Evolutionary conservation across 1,140 invertebrate genomes (phyloP).

Genomic region (Penaeus vannamei): DNA sequence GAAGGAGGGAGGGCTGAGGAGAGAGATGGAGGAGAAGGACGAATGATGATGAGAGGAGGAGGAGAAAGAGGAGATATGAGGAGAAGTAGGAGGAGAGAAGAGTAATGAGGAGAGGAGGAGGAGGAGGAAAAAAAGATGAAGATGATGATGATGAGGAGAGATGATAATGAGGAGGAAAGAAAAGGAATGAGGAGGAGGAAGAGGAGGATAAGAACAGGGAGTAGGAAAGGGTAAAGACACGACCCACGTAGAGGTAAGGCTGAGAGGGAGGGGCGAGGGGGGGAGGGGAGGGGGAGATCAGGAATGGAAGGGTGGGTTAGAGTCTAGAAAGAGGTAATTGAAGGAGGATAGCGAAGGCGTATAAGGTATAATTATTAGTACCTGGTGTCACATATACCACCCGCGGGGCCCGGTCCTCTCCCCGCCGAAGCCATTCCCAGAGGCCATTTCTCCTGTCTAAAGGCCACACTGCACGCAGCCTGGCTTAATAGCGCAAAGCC

Average conservation of each 20-base stretch:
- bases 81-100: too few relatives aligned
- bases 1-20: too few relatives aligned
- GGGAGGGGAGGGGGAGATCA: not conserved
- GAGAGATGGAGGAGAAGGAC: not conserved
- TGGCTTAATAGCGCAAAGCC: too few relatives aligned
- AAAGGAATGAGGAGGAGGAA: not conserved
- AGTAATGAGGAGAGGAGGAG: too few relatives aligned
- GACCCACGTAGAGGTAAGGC: not conserved
- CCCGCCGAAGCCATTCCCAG: conserved; percentile 4
- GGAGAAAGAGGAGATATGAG: not conserved
- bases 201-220: not conserved
- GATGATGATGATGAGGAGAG: too few relatives aligned
- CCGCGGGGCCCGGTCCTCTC: conserved; percentile 1
- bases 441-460: not conserved
- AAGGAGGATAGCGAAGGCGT: conserved; percentile 12
- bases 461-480: not conserved
- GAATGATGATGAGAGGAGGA: too few relatives aligned
- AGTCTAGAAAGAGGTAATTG: not conserved
- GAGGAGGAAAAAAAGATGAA: too few relatives aligned
- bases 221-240: not conserved
- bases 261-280: not conserved
- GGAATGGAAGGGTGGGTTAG: not conserved
- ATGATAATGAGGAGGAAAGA: not conserved
- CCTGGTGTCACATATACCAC: conserved; percentile 24
- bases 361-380: conserved; percentile 12